Evolutionary conservation across 1,140 invertebrate genomes (phyloP).

Genomic region (Lepidostoma basale): DNA sequence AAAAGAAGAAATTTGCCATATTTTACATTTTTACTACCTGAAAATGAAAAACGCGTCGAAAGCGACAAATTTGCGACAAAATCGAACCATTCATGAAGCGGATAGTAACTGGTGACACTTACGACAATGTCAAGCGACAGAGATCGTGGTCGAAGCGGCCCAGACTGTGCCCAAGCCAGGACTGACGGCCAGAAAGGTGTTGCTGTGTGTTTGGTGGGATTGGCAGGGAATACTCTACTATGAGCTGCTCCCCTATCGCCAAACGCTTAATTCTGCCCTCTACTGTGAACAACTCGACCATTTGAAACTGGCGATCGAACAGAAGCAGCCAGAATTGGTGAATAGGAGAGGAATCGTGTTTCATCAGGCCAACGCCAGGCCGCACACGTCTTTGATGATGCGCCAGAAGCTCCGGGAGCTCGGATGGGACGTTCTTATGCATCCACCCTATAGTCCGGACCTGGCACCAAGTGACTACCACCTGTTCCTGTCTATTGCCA

Average conservation of each 20-base stretch:
- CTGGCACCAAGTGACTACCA: conserved; percentile 4
- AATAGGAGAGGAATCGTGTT: conserved; percentile 3
- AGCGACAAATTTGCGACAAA: too few relatives aligned
- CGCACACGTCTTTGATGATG: conserved; percentile 1
- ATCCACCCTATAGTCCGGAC: not conserved
- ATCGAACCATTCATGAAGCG: too few relatives aligned
- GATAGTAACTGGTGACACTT: too few relatives aligned
- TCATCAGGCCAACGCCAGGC: conserved; percentile 9
- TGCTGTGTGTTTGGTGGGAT: conserved; percentile 8
- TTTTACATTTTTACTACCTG: conserved; percentile 12
- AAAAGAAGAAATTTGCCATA: not conserved
- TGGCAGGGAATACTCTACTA: conserved; percentile 2
- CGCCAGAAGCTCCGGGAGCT: conserved; percentile 4
- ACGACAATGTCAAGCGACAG: not conserved
- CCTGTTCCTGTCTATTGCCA: not conserved
- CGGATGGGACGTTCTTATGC: conserved; percentile 4
- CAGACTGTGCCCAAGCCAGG: too few relatives aligned
- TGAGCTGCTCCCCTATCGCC: conserved; percentile 1
- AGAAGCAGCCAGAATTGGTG: not conserved
- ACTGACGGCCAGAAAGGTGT: conserved; percentile 5
- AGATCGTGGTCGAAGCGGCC: not conserved
- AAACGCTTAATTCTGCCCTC: not conserved
- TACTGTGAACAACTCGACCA: not conserved
- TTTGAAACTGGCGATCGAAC: conserved; percentile 2
- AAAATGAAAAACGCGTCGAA: conserved; percentile 9